Base-by-base conservation (phyloP, 2,888 invertebrate genomes). In the Erebia epiphron region DNA sequence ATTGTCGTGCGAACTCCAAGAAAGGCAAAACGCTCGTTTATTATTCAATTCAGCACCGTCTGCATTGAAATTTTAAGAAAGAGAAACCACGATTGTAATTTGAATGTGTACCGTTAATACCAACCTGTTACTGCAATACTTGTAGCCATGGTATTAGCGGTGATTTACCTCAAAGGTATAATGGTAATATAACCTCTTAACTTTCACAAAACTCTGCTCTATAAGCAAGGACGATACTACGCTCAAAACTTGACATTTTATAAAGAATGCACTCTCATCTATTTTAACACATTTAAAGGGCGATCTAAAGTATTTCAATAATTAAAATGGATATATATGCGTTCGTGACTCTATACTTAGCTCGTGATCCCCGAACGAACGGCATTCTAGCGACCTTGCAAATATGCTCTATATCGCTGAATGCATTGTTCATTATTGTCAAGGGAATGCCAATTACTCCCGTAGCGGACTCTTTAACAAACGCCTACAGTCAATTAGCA, bases 1-100 rank as follows among this genome's bases (percentile, higher is more conserved):
- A 91, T 91, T 89, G 87, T 86, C 89, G 88, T 91, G 91, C 83
- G 90, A 91, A 89, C 83, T 82, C 78, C 64, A 65, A 58, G 65
- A 69, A 71, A 73, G 67, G 79, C 80, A 80, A 75, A 76, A 78
- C 78, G 79, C 81, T 83, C 86, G 86, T 89, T 88, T 86, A 83
- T 87, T 88, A 89, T 90, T 88, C 86, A 85, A 85, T 86, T 85
- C 86, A 79, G 76, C 79, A 79, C 76, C 77, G 79, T 78, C 82
- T 80, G 79, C 82, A 81, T 82, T 84, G 80, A 83, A 82, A 80
- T 84, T 81, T 79, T 79, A 73, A 78, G 80, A 80, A 82, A 84
- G 86, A 87, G 87, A 89, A 87, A 87, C 79, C 80, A 70, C 67
- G 43, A 70, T 62, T 62, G 67, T 52, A 41, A 67, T 50, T 67